These are phyloP conservation scores for Rhabditoides inermis DNA, from an alignment of 2,888 invertebrate genomes.

Conservation along the genomic window DNA sequence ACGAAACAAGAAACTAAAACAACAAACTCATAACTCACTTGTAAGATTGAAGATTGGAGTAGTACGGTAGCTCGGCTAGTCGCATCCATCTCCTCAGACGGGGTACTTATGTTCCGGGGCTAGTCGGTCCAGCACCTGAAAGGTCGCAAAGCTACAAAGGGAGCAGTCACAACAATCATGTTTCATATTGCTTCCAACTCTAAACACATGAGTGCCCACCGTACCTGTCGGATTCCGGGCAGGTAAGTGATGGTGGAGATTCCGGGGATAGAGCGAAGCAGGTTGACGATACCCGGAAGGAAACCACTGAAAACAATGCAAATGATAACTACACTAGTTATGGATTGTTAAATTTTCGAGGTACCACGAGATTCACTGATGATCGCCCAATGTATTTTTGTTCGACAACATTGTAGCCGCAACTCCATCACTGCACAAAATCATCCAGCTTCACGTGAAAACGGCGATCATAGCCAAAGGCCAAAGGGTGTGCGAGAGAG, in stretches of 20 bases:
- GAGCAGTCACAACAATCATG: neutral
- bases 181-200: neutral
- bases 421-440: no score
- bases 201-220: neutral
- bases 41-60: no score
- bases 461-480: no score
- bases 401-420: no score
- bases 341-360: neutral
- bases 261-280: constrained; percentile 82
- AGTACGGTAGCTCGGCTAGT: no score
- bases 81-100: constrained; percentile 35
- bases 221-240: constrained; percentile 76
- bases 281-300: constrained; percentile 89
- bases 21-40: no score
- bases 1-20: no score
- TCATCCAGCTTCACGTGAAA: no score
- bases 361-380: neutral
- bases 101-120: constrained; percentile 51
- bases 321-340: neutral
- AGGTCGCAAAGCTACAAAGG: constrained; percentile 4
- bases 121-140: constrained; percentile 46
- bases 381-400: neutral
- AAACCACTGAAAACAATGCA: constrained; percentile 70
- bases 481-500: no score
- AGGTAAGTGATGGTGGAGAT: constrained; percentile 78